phyloP scores from a whole-genome alignment of 2,888 invertebrate genomes.

The Drosophila maculinotata region DNA sequence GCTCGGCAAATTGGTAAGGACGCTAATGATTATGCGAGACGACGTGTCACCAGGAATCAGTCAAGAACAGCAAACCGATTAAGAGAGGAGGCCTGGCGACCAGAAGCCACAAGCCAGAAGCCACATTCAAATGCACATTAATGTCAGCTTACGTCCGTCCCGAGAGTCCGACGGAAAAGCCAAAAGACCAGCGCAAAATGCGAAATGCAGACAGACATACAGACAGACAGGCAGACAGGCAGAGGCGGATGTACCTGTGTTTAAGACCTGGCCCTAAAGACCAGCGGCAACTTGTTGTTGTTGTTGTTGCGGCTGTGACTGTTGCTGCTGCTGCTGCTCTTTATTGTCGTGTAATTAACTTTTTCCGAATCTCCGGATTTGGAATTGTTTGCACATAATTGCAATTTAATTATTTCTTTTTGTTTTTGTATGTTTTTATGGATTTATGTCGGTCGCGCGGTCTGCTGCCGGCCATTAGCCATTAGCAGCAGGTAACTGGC shows the following conservation, averaged over 20 bases:
- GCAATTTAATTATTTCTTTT: constrained; percentile 78
- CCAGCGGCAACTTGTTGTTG: neutral
- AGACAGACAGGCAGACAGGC: neutral
- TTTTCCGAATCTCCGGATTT: constrained; percentile 80
- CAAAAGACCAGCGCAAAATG: constrained; percentile 9
- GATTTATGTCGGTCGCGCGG: constrained; percentile 67
- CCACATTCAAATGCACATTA: constrained; percentile 74
- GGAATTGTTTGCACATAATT: constrained; percentile 79
- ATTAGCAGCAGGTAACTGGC: constrained; percentile 3
- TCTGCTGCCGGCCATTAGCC: constrained; percentile 29
- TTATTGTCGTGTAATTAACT: constrained; percentile 80
- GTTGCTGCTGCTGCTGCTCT: constrained; percentile 58
- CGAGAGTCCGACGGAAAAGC: constrained; percentile 9
- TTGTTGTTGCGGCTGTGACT: no score
- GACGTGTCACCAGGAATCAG: constrained; percentile 55
- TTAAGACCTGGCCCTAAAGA: neutral
- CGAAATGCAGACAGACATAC: neutral
- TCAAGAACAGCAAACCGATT: constrained; percentile 53
- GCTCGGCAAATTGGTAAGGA: neutral
- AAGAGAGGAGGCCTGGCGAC: constrained; percentile 47
- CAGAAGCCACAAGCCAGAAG: constrained; percentile 54
- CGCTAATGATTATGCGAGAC: constrained; percentile 56
- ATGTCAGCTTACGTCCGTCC: constrained; percentile 69
- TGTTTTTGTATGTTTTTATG: constrained; percentile 65
- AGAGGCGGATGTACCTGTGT: constrained; percentile 14